Conservation (phyloP, 2,888 invertebrate genomes). For the Trisateles emortualis region DNA sequence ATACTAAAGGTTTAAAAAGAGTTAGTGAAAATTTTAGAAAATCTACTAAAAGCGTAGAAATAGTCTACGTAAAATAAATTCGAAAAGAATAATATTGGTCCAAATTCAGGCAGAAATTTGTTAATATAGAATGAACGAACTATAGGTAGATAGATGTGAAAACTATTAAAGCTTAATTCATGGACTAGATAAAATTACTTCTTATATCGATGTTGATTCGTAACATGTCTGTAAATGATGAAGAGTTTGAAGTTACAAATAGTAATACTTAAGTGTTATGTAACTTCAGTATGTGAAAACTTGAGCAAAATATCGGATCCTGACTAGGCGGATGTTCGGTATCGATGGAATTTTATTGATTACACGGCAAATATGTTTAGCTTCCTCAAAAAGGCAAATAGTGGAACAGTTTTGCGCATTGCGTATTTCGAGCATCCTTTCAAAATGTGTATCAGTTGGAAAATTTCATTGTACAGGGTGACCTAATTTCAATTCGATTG, state of each 20-base stretch:
- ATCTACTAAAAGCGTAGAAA: slow-evolving; percentile 62
- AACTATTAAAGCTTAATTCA: slow-evolving; percentile 27
- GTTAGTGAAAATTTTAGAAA: slow-evolving; percentile 41
- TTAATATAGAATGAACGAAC: slow-evolving; percentile 29
- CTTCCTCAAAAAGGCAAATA: neutral
- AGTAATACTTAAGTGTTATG: neutral
- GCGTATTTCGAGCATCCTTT: slow-evolving; percentile 6
- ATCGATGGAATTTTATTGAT: neutral
- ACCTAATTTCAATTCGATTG: slow-evolving; percentile 1
- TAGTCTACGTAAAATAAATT: slow-evolving; percentile 68
- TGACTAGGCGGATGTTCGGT: neutral
- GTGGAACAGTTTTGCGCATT: slow-evolving; percentile 6
- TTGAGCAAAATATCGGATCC: neutral
- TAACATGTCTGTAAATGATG: neutral
- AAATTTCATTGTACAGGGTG: neutral
- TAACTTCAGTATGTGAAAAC: neutral
- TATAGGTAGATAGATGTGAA: slow-evolving; percentile 24
- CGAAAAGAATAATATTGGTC: slow-evolving; percentile 75
- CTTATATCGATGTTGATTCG: slow-evolving; percentile 40
- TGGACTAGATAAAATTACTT: slow-evolving; percentile 18
- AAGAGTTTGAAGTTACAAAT: neutral
- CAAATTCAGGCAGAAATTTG: slow-evolving; percentile 63
- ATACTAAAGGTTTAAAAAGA: slow-evolving; percentile 27
- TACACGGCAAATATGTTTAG: neutral
- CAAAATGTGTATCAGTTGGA: neutral